phyloP scores from a whole-genome alignment of 2,797 vertebrate species.

The Petrocephalus schoutedeni region DNA sequence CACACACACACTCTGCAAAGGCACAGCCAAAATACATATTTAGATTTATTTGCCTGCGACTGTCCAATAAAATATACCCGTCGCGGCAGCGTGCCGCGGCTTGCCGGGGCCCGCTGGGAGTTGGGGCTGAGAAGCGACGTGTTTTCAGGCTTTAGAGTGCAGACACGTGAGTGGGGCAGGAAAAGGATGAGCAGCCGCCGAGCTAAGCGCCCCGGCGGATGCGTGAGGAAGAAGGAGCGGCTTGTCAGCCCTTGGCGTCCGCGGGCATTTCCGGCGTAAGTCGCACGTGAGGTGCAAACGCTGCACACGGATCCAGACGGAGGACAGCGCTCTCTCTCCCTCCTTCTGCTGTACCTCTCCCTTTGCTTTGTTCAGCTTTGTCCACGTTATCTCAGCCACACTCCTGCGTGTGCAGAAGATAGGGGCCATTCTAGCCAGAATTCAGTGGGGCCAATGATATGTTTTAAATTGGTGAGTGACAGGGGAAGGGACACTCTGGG shows the following conservation, averaged over 20 bases:
- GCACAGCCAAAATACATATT: constrained; percentile 73
- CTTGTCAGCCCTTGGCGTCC: constrained; percentile 58
- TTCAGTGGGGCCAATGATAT: background rate
- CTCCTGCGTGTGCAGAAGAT: background rate
- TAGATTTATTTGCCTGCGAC: constrained; percentile 76
- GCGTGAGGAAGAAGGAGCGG: constrained; percentile 56
- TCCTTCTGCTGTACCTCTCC: constrained; percentile 43
- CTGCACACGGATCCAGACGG: constrained; percentile 55
- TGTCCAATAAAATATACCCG: constrained; percentile 73
- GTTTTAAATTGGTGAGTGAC: background rate
- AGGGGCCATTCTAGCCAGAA: background rate
- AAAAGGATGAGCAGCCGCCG: constrained; percentile 32
- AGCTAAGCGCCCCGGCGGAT: constrained; percentile 57
- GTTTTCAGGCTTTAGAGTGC: constrained; percentile 71
- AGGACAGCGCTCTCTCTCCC: constrained; percentile 40
- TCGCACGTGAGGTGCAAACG: constrained; percentile 56
- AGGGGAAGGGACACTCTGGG: background rate
- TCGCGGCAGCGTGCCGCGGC: constrained; percentile 64
- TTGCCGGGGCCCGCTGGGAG: constrained; percentile 59
- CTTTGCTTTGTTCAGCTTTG: constrained; percentile 22
- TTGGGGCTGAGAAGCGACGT: constrained; percentile 69
- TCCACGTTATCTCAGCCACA: constrained; percentile 16
- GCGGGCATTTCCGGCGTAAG: constrained; percentile 51
- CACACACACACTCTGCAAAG: constrained; percentile 29
- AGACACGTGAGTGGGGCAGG: constrained; percentile 64